Evolutionary conservation across 1,140 invertebrate genomes (phyloP).

Genomic region (Acarapis woodi): DNA sequence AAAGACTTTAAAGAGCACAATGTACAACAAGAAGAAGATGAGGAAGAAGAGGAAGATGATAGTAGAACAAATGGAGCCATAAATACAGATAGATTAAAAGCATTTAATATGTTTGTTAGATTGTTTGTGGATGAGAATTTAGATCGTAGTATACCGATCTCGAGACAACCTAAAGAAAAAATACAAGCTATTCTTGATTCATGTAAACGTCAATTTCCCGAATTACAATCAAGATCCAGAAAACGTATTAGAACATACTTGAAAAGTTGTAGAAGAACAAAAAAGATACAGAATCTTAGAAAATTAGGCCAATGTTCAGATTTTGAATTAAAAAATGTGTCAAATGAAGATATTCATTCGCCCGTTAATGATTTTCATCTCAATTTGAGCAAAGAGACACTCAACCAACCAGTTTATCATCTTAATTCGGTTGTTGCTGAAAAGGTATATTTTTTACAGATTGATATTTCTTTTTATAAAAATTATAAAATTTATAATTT

Average conservation of each 20-base stretch:
- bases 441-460: no score
- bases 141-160: slow-evolving; percentile 81
- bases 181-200: slow-evolving; percentile 91
- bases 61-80: slow-evolving; percentile 44
- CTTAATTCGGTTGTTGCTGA: no score
- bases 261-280: slow-evolving; percentile 67
- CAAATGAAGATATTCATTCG: no score
- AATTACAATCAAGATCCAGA: slow-evolving; percentile 69
- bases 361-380: no score
- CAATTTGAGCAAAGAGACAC: slow-evolving; percentile 6
- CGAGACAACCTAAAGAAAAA: slow-evolving; percentile 89
- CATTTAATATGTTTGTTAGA: slow-evolving; percentile 92
- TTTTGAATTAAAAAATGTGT: no score
- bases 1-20: neutral
- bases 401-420: neutral
- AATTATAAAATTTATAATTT: no score
- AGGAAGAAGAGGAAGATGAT: slow-evolving; percentile 41
- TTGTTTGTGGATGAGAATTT: slow-evolving; percentile 88
- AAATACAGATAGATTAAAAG: slow-evolving; percentile 79
- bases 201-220: slow-evolving; percentile 79
- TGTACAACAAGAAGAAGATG: slow-evolving; percentile 57
- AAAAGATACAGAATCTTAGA: no score
- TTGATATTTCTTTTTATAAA: no score
- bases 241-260: slow-evolving; percentile 82
- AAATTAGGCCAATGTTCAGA: no score